These are phyloP conservation scores for Hirtodrosophila confusa DNA, from an alignment of 2,888 invertebrate species.

Conservation along the genomic window DNA sequence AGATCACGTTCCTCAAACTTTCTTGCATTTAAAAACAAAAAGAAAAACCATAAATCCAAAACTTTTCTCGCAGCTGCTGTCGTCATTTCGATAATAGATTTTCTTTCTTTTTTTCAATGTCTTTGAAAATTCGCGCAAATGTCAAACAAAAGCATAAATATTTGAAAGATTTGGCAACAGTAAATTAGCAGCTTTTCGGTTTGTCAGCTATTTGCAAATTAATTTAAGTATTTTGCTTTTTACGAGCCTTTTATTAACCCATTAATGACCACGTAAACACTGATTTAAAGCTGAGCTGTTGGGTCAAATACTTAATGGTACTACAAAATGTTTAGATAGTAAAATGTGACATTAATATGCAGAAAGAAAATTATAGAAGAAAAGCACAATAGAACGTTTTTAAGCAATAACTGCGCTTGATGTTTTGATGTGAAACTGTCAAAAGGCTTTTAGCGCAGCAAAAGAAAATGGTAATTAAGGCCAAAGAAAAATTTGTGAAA, in stretches of 20 bases:
- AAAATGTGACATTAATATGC: slow-evolving; percentile 27
- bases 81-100: slow-evolving; percentile 45
- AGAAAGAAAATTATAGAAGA: neutral
- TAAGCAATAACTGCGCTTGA: slow-evolving; percentile 28
- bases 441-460: slow-evolving; percentile 66
- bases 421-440: slow-evolving; percentile 65
- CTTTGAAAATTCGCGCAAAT: slow-evolving; percentile 31
- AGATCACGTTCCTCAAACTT: slow-evolving; percentile 23
- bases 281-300: slow-evolving; percentile 44
- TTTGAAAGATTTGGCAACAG: slow-evolving; percentile 38
- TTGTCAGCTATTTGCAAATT: neutral
- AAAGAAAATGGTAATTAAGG: slow-evolving; percentile 9
- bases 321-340: slow-evolving; percentile 31
- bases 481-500: slow-evolving; percentile 1
- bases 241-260: slow-evolving; percentile 57
- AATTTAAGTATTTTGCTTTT: slow-evolving; percentile 8
- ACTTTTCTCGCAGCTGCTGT: slow-evolving; percentile 53
- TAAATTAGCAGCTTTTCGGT: slow-evolving; percentile 33
- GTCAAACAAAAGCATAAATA: slow-evolving; percentile 52
- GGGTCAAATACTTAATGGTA: slow-evolving; percentile 43
- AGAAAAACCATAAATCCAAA: slow-evolving; percentile 33
- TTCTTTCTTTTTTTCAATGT: slow-evolving; percentile 9
- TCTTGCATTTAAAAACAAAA: slow-evolving; percentile 17
- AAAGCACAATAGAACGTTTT: slow-evolving; percentile 16
- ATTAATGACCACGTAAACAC: slow-evolving; percentile 51